Conservation (phyloP, 2,888 invertebrate genomes). For the Synergus laeviventris region DNA sequence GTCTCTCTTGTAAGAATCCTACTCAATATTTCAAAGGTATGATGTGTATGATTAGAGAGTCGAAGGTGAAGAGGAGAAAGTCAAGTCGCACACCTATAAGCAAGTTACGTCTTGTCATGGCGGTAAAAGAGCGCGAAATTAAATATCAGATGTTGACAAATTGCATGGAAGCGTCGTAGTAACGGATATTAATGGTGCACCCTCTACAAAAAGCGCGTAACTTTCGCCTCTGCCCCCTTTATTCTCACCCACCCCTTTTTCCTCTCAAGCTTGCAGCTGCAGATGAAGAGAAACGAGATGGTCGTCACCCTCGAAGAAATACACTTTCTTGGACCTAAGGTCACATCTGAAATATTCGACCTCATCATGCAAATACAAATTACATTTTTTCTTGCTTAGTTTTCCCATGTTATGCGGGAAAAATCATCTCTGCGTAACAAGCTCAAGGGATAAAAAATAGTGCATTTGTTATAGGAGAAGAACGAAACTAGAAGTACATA, state of each 20-base stretch:
- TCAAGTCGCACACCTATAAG: slow-evolving; percentile 52
- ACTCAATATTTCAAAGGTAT: background rate
- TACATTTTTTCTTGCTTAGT: background rate
- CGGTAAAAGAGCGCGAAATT: slow-evolving; percentile 73
- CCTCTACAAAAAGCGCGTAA: slow-evolving; percentile 72
- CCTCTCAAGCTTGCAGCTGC: slow-evolving; percentile 63
- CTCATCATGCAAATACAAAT: background rate
- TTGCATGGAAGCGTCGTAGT: slow-evolving; percentile 74
- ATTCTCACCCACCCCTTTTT: slow-evolving; percentile 55
- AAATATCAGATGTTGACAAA: slow-evolving; percentile 76
- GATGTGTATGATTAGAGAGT: slow-evolving; percentile 40
- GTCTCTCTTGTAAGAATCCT: background rate
- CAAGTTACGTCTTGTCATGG: slow-evolving; percentile 57
- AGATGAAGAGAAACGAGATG: slow-evolving; percentile 75
- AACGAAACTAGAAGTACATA: background rate
- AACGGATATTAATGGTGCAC: slow-evolving; percentile 76
- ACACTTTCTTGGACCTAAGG: slow-evolving; percentile 58
- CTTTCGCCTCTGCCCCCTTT: slow-evolving; percentile 64
- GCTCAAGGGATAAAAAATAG: background rate
- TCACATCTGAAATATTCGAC: slow-evolving; percentile 7
- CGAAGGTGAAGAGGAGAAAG: slow-evolving; percentile 57
- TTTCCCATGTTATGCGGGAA: no score
- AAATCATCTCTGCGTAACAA: no score
- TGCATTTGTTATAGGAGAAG: background rate
- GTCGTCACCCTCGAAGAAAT: slow-evolving; percentile 61